Evolutionary conservation across 2,797 vertebrate genomes (phyloP).

Genomic region (Numenius phaeopus): DNA sequence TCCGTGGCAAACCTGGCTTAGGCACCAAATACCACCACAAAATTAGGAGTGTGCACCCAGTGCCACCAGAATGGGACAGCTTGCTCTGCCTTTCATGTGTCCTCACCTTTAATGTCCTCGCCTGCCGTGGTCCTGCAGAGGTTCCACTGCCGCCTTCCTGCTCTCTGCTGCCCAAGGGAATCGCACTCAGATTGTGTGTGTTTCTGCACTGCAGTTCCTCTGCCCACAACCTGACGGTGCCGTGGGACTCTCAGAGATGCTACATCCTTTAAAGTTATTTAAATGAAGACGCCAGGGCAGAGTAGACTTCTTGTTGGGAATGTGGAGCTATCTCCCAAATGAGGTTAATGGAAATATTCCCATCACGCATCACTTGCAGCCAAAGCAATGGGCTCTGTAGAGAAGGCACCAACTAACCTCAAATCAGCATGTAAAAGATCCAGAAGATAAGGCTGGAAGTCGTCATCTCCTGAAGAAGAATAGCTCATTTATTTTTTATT

Average conservation of each 20-base stretch:
- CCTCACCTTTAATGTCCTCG: not conserved
- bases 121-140: not conserved
- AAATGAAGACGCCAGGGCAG: not conserved
- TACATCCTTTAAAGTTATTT: not conserved
- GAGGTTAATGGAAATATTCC: not conserved
- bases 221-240: not conserved
- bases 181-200: fast-evolving
- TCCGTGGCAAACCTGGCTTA: fast-evolving
- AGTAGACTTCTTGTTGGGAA: not conserved
- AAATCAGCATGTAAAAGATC: not conserved
- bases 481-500: not conserved
- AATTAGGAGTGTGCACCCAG: not conserved
- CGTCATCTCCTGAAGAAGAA: not conserved
- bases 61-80: not conserved
- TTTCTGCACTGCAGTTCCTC: not conserved
- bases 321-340: not conserved
- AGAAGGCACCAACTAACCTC: not conserved
- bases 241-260: not conserved
- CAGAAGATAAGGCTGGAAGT: not conserved
- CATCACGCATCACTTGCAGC: not conserved
- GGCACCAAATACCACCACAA: not conserved
- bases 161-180: not conserved
- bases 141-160: not conserved
- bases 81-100: not conserved
- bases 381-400: not conserved